A percentile compares a stretch with the other conserved stretches of the same genome.
Evolutionary conservation across 2,113 vertebrate species (phyloP).

Genomic region (Rhynchomys soricoides): DNA sequence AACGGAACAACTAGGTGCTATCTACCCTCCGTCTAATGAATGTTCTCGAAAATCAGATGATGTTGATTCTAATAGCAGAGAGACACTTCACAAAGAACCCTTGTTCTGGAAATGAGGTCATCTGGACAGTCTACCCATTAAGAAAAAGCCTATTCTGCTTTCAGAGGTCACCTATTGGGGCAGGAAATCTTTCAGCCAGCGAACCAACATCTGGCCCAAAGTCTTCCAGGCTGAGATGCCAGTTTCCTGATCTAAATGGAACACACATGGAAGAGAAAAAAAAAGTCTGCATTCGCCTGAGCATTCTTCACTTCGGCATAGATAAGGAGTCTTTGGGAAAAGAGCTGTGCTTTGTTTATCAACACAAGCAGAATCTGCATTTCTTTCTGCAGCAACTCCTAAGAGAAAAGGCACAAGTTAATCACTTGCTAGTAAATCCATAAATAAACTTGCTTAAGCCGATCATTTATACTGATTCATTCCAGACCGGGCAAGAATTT

Average conservation of each 20-base stretch:
- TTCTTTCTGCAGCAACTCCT: constrained; percentile 2
- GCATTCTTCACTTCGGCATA: not conserved
- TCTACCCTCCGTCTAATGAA: constrained; percentile 68
- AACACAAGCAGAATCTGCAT: constrained; percentile 39
- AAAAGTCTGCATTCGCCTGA: constrained; percentile 9
- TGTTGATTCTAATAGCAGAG: constrained; percentile 74
- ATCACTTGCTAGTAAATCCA: constrained; percentile 4
- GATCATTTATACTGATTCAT: constrained; percentile 16
- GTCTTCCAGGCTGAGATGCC: constrained; percentile 74
- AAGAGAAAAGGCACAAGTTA: not conserved
- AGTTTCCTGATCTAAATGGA: constrained; percentile 79
- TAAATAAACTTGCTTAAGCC: constrained; percentile 46
- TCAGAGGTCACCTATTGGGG: constrained; percentile 80
- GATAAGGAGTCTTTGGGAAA: not conserved
- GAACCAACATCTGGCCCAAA: constrained; percentile 80
- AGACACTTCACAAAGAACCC: constrained; percentile 73
- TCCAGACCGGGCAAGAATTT: not conserved
- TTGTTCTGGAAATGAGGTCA: constrained; percentile 83
- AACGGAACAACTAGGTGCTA: constrained; percentile 65
- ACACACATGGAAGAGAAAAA: constrained; percentile 70
- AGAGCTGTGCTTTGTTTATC: not conserved
- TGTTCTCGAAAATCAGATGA: constrained; percentile 77
- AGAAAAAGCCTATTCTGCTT: constrained; percentile 80
- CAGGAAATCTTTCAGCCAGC: constrained; percentile 79
- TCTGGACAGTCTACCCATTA: constrained; percentile 74